Conservation (phyloP, 1,140 invertebrate genomes). For the Triops longicaudatus region DNA sequence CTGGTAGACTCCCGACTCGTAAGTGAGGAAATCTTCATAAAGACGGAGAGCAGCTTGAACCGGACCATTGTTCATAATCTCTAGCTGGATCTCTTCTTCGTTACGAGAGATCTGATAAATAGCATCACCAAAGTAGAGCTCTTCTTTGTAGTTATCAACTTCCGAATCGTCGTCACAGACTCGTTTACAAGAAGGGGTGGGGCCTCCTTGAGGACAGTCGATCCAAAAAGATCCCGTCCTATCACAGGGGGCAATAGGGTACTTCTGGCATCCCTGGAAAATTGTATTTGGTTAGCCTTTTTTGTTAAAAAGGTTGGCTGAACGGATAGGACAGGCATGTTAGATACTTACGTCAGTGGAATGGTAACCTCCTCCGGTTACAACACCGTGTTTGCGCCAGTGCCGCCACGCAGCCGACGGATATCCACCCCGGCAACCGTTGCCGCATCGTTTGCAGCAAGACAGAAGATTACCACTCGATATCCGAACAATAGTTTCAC, state of each 20-base stretch:
- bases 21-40: slow-evolving; percentile 49
- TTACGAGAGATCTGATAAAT: slow-evolving; percentile 42
- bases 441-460: slow-evolving; percentile 49
- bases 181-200: slow-evolving; percentile 17
- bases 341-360: slow-evolving; percentile 41
- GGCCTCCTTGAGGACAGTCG: slow-evolving; percentile 12
- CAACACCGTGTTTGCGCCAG: slow-evolving; percentile 40
- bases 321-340: slow-evolving; percentile 50
- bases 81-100: slow-evolving; percentile 45
- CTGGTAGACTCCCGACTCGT: slow-evolving; percentile 50
- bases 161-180: slow-evolving; percentile 26
- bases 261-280: slow-evolving; percentile 25
- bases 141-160: slow-evolving; percentile 20
- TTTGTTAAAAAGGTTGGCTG: slow-evolving; percentile 36
- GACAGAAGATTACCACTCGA: slow-evolving; percentile 48
- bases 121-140: slow-evolving; percentile 23
- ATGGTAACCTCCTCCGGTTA: slow-evolving; percentile 47
- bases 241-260: slow-evolving; percentile 22
- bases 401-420: slow-evolving; percentile 45
- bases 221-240: slow-evolving; percentile 23
- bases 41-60: slow-evolving; percentile 51
- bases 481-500: slow-evolving; percentile 41
- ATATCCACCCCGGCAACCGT: slow-evolving; percentile 46
- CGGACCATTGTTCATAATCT: slow-evolving; percentile 50
- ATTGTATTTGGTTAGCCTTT: background rate